phyloP scores from a whole-genome alignment of 2,888 invertebrate species.

The Eupithecia tripunctaria region DNA sequence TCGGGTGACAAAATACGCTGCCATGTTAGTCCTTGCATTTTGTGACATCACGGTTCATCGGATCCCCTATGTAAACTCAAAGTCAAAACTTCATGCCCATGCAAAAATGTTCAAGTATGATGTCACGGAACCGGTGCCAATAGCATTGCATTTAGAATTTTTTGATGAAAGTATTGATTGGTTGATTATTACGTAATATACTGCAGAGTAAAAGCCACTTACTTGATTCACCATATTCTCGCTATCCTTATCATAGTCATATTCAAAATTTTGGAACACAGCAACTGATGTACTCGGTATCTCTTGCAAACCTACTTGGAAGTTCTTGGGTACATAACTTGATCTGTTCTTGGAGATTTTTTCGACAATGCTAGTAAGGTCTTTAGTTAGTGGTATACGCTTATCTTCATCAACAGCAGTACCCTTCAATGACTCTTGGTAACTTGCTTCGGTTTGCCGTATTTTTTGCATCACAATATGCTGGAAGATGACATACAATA shows the following conservation, averaged over 20 bases:
- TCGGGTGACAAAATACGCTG: no score
- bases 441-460: slow-evolving; percentile 76
- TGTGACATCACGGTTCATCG: no score
- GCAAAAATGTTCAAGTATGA: no score
- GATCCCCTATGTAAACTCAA: no score
- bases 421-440: slow-evolving; percentile 69
- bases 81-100: no score
- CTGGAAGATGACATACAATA: slow-evolving; percentile 40
- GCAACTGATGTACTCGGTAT: slow-evolving; percentile 86
- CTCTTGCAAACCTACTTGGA: slow-evolving; percentile 74
- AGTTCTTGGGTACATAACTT: slow-evolving; percentile 17
- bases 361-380: slow-evolving; percentile 84
- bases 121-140: no score
- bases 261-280: slow-evolving; percentile 86
- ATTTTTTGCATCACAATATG: slow-evolving; percentile 77
- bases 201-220: slow-evolving; percentile 41
- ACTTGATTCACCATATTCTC: slow-evolving; percentile 86
- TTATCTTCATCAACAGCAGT: slow-evolving; percentile 56
- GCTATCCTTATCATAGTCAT: slow-evolving; percentile 58
- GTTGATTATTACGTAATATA: neutral
- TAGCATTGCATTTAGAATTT: no score
- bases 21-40: no score
- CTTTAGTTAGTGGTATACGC: slow-evolving; percentile 78
- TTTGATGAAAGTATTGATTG: neutral
- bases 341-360: slow-evolving; percentile 68